Base-by-base conservation (phyloP, 2,797 vertebrate genomes). In the Sebastes taczanowskii region DNA sequence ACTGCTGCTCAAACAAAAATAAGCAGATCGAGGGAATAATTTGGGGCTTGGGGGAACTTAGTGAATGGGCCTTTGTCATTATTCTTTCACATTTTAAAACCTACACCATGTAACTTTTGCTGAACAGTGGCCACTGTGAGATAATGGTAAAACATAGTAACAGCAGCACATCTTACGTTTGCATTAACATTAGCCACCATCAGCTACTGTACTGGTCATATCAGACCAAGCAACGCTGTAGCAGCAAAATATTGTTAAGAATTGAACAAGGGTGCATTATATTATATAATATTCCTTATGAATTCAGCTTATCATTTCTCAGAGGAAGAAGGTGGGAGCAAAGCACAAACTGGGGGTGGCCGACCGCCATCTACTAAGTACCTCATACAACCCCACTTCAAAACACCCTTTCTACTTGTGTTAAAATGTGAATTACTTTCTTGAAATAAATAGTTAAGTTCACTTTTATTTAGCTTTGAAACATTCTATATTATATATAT, bases 121-220 rank as follows among this genome's bases (percentile, higher is more conserved):
- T 56, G 22, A 56, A 56, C 20, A 11, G 0, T 25, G 22, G 1
- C 49, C 49, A 52, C 0, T 0, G 35, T 38, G 49, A n/a, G 0
- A 52, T 52, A n/a, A 52, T n/a, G 20, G 0, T 52, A 20, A 52
- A 52, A 10, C 49, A 52, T 52, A 52, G 18, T n/a, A 52, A 52
- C 7, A 52, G 49, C 20, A 20, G 18, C 49, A 46, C 16, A 46
- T 46, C 42, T 46, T 18, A 46, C 18, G 42, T 9, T 52, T 20
- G 13, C 49, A 52, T 20, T n/a, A 52, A 52, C 49, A 52, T 20
- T 20, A n/a, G 49, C 49, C 20, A 52, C 49, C 49, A n/a, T 52
- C 49, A 52, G 49, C 49, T 52, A 52, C 8, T n/a, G 20, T 9
- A 52, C 49, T 52, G 49, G 49, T 52, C 49, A 52, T 20, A 20